A percentile compares a stretch with the other conserved stretches of the same genome.
phyloP scores from a whole-genome alignment of 2,888 invertebrate species.

The Formica aserva region DNA sequence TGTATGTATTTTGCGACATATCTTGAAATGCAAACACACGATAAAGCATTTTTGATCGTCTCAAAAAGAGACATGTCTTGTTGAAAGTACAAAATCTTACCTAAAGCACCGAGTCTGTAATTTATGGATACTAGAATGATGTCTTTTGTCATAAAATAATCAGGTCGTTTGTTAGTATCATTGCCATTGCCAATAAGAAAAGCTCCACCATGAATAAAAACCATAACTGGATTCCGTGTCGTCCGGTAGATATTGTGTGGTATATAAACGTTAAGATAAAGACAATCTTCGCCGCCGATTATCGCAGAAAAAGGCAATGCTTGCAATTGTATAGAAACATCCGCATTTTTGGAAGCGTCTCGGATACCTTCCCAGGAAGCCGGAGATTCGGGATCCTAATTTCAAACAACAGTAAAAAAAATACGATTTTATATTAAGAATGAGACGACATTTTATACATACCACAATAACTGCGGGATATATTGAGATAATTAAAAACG shows the following conservation, averaged over 20 bases:
- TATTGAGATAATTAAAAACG: neutral
- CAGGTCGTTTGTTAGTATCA: constrained; percentile 59
- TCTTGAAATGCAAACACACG: neutral
- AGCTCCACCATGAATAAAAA: constrained; percentile 83
- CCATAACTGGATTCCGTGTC: constrained; percentile 77
- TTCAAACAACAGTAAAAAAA: neutral
- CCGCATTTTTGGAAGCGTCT: constrained; percentile 83
- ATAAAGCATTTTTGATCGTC: neutral
- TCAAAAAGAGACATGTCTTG: neutral
- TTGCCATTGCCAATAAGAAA: constrained; percentile 72
- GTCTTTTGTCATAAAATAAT: constrained; percentile 73
- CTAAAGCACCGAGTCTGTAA: constrained; percentile 75
- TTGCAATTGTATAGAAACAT: constrained; percentile 76
- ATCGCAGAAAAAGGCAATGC: neutral
- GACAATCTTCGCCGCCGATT: constrained; percentile 76
- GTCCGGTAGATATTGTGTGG: constrained; percentile 57
- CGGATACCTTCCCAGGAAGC: constrained; percentile 85
- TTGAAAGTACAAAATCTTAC: constrained; percentile 57
- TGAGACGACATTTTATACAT: neutral
- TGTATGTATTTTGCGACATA: neutral
- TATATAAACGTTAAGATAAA: constrained; percentile 76
- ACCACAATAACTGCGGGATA: too few relatives aligned
- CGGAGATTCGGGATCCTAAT: constrained; percentile 84
- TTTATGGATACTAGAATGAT: constrained; percentile 73
- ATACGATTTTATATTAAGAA: neutral